Conservation (phyloP, 2,888 invertebrate species). For the Rosalia funebris region DNA sequence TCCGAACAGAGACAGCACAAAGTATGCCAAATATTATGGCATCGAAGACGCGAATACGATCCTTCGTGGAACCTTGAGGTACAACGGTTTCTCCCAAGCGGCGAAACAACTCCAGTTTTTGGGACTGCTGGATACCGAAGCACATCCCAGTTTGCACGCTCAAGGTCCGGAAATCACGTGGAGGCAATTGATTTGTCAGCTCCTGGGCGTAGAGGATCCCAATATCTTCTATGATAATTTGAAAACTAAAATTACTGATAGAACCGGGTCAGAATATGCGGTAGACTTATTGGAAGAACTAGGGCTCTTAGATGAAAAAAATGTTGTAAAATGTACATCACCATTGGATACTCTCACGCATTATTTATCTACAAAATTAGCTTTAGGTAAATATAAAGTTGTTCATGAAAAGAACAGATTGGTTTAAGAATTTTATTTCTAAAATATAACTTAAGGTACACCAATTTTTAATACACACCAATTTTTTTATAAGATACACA, state of each 20-base stretch:
- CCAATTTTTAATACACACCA: too few relatives aligned
- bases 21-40: slow-evolving; percentile 86
- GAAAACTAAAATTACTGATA: slow-evolving; percentile 82
- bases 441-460: too few relatives aligned
- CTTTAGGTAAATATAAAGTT: slow-evolving; percentile 74
- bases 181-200: slow-evolving; percentile 85
- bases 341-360: slow-evolving; percentile 94
- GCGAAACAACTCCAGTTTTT: slow-evolving; percentile 83
- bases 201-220: slow-evolving; percentile 83
- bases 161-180: slow-evolving; percentile 97
- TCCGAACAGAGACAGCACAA: slow-evolving; percentile 95
- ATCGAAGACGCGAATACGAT: slow-evolving; percentile 88
- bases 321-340: slow-evolving; percentile 82
- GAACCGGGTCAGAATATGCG: slow-evolving; percentile 76
- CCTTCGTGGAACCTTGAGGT: slow-evolving; percentile 92
- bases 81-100: slow-evolving; percentile 87
- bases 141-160: slow-evolving; percentile 91
- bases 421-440: too few relatives aligned
- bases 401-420: too few relatives aligned
- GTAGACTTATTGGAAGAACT: slow-evolving; percentile 84
- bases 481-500: too few relatives aligned
- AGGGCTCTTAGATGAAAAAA: slow-evolving; percentile 86
- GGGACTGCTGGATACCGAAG: slow-evolving; percentile 86
- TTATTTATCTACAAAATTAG: slow-evolving; percentile 84
- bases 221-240: slow-evolving; percentile 95